A percentile compares a stretch with the other conserved stretches of the same genome.
Evolutionary conservation across 2,797 vertebrate species (phyloP).

Genomic region (Parauchenoglanis ngamensis): DNA sequence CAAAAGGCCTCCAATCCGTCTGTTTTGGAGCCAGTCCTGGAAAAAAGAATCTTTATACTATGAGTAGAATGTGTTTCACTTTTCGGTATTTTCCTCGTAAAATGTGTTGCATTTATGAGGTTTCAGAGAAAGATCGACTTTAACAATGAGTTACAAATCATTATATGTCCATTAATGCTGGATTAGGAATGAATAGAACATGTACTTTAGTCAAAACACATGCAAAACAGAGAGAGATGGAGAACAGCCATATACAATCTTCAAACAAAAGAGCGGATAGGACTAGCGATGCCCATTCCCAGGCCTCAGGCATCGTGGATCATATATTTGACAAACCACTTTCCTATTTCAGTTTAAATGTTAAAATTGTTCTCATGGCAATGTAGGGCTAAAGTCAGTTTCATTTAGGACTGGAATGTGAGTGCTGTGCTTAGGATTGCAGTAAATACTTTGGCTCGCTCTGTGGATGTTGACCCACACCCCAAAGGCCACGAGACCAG

Average conservation of each 20-base stretch:
- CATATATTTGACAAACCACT: background rate
- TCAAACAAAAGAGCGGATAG: conserved; percentile 17
- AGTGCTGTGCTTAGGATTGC: conserved; percentile 3
- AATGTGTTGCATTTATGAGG: conserved; percentile 1
- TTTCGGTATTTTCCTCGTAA: background rate
- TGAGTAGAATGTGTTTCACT: background rate
- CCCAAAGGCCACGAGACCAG: conserved; percentile 15
- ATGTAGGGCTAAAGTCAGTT: background rate
- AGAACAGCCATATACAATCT: background rate
- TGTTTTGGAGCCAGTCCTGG: conserved; percentile 35
- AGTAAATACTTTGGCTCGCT: conserved; percentile 21
- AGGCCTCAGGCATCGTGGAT: background rate
- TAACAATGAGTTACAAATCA: background rate
- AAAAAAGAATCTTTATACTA: conserved; percentile 6
- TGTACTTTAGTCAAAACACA: conserved; percentile 4
- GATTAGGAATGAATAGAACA: background rate
- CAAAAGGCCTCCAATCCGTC: conserved; percentile 19
- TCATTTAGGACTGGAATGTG: background rate
- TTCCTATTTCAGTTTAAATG: background rate
- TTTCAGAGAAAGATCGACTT: background rate
- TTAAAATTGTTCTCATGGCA: background rate
- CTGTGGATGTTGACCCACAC: conserved; percentile 13
- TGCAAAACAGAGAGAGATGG: background rate
- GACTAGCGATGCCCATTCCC: background rate
- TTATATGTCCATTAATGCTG: background rate